These are phyloP conservation scores for Tapirus indicus DNA, from an alignment of 2,797 vertebrate genomes.

Conservation along the genomic window DNA sequence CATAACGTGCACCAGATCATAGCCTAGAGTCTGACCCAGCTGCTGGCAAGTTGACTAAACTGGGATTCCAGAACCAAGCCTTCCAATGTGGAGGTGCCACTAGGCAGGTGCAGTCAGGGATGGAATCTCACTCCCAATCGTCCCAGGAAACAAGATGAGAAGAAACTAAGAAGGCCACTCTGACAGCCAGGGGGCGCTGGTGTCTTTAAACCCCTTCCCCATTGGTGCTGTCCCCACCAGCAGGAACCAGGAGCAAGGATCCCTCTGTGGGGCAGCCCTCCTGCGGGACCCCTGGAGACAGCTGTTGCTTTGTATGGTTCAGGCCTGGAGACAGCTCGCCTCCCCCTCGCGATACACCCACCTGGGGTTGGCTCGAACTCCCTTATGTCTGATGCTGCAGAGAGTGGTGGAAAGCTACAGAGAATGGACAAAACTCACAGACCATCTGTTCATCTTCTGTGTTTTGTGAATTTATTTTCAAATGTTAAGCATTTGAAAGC, in stretches of 20 bases:
- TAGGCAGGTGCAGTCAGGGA: not conserved
- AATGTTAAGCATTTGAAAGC: conserved; percentile 87
- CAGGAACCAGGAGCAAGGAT: not conserved
- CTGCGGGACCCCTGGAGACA: not conserved
- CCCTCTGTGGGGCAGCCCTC: not conserved
- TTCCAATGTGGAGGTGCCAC: not conserved
- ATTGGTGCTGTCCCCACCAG: not conserved
- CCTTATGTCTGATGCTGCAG: conserved; percentile 64
- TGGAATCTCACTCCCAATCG: not conserved
- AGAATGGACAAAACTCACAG: conserved; percentile 80
- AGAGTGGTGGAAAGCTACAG: conserved; percentile 75
- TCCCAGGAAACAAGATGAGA: not conserved
- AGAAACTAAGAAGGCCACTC: not conserved
- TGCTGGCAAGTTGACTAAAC: not conserved
- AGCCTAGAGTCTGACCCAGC: not conserved
- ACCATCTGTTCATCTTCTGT: conserved; percentile 87
- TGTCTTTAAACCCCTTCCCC: not conserved
- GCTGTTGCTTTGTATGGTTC: not conserved
- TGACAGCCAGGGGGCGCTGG: not conserved
- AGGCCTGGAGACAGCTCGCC: conserved; percentile 87
- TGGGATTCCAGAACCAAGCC: not conserved
- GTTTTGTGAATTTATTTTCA: conserved; percentile 86
- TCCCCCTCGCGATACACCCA: conserved; percentile 65
- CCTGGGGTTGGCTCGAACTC: conserved; percentile 64
- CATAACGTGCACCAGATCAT: not conserved